Base-by-base conservation (phyloP, 2,797 vertebrate species). In the Tympanoctomys barrerae region DNA sequence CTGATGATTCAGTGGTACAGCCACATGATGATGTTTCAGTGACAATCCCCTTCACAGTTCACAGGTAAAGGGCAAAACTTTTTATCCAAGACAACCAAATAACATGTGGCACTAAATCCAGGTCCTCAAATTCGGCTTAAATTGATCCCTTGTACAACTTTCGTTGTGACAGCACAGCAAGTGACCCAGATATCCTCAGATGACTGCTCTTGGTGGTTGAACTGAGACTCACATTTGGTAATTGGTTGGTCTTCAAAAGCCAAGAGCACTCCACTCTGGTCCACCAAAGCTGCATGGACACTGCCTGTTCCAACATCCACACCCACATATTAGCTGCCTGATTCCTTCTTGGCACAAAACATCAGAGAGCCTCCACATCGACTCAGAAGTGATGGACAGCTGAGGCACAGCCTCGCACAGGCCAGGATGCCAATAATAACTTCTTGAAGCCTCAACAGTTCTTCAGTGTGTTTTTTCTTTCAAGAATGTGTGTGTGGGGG, bases 51-150 rank as follows among this genome's bases (percentile, higher is more conserved):
- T 96, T 99, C 98, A 92, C 77, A 95, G 97, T 98, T 99, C 75
- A 99, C 99, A 24, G 99, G 98, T 89, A 99, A 98, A 64, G 99
- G 99, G 57, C 95, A 98, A 97, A 99, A 99, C 62, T 98, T 95
- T 92, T 98, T 98, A 97, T 99, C 99, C 98, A 99, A 97, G 97
- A 99, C 99, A 96, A 99, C 99, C 33, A 99, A 98, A 49, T 99
- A 99, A 96, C 99, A 99, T 0, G 99, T 99, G 87, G 99, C 99
- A 97, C 99, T 99, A 92, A 99, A 99, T 2, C 99, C 99, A 31
- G 99, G 90, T 16, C 99, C 99, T 97, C 98, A 98, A 77, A 99
- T 98, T 93, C 26, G 97, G 28, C 94, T 98, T 80, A 97, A 97
- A 89, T 98, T 96, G n/a, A 99, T 98, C 33, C 98, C 98, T 90